A percentile compares a stretch with the other conserved stretches of the same genome.
These are phyloP conservation scores for Sebastes taczanowskii DNA, from an alignment of 2,797 vertebrate species.

Conservation along the genomic window DNA sequence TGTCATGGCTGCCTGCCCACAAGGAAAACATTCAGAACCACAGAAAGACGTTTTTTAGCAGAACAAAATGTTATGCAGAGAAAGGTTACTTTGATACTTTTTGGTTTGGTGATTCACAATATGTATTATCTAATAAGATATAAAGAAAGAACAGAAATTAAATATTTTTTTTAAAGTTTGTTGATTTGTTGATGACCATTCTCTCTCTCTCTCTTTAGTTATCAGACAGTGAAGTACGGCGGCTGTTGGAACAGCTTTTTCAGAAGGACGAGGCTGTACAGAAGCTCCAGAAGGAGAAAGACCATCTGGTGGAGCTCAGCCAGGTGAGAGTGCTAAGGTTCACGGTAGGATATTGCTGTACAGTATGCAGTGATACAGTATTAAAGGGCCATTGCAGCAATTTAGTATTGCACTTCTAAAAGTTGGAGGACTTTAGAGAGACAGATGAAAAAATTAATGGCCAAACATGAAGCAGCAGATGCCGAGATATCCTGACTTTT, in stretches of 20 bases:
- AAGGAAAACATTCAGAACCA: slow-evolving; percentile 23
- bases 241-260: slow-evolving; percentile 74
- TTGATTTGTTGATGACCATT: not conserved
- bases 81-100: not conserved
- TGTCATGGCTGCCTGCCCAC: not conserved
- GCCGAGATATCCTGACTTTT: not conserved
- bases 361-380: not conserved
- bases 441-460: not conserved
- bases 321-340: slow-evolving; percentile 70
- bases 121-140: not conserved
- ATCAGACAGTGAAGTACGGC: slow-evolving; percentile 67
- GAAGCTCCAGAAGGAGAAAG: slow-evolving; percentile 81
- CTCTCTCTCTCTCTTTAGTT: slow-evolving; percentile 41
- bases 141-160: not conserved
- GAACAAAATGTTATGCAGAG: not conserved
- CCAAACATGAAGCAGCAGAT: no score
- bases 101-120: not conserved
- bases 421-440: not conserved
- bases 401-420: not conserved
- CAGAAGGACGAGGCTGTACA: slow-evolving; percentile 69
- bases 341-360: not conserved
- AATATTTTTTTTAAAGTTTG: not conserved
- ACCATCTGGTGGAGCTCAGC: slow-evolving; percentile 80
- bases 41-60: not conserved
- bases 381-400: not conserved